Conservation (phyloP, 2,797 vertebrate species). For the Jordanella pulchra region DNA sequence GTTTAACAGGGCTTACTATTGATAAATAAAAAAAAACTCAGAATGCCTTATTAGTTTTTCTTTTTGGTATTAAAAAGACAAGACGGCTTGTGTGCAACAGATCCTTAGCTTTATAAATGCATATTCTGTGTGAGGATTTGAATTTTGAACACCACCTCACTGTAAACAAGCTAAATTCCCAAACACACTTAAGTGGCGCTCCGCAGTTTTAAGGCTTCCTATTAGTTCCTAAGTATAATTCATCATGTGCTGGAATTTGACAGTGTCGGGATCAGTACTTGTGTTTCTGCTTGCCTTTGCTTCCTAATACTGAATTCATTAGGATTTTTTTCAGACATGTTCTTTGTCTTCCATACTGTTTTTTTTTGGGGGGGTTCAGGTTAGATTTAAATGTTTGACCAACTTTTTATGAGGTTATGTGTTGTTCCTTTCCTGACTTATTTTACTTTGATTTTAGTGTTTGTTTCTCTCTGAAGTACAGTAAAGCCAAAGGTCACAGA, state of each 20-base stretch:
- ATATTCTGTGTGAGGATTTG: neutral
- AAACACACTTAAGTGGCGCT: neutral
- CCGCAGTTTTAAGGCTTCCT: too few relatives aligned
- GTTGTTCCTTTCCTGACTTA: neutral
- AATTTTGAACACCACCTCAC: neutral
- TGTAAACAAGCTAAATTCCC: neutral
- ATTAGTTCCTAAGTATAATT: neutral
- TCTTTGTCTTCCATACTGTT: neutral
- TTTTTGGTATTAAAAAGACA: neutral
- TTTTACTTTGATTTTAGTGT: neutral
- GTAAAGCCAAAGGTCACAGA: neutral
- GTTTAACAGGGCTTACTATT: too few relatives aligned
- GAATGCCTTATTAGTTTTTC: too few relatives aligned
- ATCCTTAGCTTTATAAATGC: neutral
- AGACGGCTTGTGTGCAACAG: neutral
- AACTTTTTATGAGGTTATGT: neutral
- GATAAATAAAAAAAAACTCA: too few relatives aligned
- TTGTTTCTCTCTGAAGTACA: neutral
- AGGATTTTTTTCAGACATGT: neutral
- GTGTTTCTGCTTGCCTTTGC: neutral
- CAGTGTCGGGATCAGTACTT: neutral
- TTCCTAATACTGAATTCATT: neutral
- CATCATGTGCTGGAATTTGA: neutral
- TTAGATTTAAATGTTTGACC: conserved; percentile 1
- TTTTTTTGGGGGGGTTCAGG: neutral